These are phyloP conservation scores for Cryptops parisi DNA, from an alignment of 2,888 invertebrate genomes.

Conservation along the genomic window DNA sequence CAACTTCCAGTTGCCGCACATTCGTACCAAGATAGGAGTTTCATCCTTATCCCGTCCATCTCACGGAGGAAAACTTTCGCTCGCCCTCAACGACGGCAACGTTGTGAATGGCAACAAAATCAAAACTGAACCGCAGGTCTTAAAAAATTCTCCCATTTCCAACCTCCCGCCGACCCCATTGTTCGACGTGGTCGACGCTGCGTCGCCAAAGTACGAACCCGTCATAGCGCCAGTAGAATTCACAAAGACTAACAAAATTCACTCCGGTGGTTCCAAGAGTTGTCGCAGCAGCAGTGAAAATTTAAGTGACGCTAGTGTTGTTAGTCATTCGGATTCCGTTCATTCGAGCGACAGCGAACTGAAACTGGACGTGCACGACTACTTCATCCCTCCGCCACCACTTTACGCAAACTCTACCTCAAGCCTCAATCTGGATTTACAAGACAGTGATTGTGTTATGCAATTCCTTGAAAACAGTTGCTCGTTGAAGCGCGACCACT, in stretches of 20 bases:
- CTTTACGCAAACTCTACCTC: constrained; percentile 17
- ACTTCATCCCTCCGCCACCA: constrained; percentile 17
- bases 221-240: not conserved
- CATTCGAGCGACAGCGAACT: not conserved
- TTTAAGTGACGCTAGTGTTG: not conserved
- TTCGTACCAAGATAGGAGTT: constrained; percentile 16
- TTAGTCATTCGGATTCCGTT: not conserved
- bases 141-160: not conserved
- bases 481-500: constrained; percentile 20
- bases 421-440: no score
- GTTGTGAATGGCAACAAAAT: no score
- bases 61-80: not conserved
- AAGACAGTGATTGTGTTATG: no score
- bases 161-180: constrained; percentile 1
- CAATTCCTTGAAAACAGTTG: constrained; percentile 22
- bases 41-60: constrained; percentile 15
- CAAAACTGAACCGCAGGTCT: not conserved
- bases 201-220: not conserved
- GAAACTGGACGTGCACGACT: not conserved
- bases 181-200: not conserved
- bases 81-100: not conserved
- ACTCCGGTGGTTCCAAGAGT: not conserved
- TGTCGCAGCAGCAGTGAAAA: not conserved
- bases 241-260: not conserved
- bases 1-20: constrained; percentile 8